Conservation (phyloP, 2,888 invertebrate species). For the Rapana venosa region DNA sequence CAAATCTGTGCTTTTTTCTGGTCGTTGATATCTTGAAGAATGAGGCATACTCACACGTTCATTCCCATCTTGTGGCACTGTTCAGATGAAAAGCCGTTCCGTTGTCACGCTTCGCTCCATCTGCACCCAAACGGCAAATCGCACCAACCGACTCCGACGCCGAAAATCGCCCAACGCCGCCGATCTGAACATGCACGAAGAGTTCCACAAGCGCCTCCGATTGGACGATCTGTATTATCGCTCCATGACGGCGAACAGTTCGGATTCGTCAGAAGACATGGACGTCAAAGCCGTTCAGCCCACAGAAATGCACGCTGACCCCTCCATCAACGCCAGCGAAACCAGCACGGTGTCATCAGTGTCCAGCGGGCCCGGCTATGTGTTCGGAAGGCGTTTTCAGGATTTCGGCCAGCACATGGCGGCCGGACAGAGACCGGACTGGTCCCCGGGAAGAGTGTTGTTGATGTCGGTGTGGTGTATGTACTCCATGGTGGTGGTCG, state of each 20-base stretch:
- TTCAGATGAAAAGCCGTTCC: constrained; percentile 38
- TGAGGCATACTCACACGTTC: too few species aligned
- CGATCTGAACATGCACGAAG: constrained; percentile 39
- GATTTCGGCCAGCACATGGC: constrained; percentile 40
- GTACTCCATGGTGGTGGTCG: constrained; percentile 55
- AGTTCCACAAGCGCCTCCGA: constrained; percentile 43
- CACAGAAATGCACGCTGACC: background rate
- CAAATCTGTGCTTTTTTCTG: too few species aligned
- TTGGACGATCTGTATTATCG: constrained; percentile 42
- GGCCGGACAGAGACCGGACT: background rate
- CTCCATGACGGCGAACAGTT: constrained; percentile 40
- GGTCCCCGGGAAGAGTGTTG: constrained; percentile 43
- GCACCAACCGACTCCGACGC: background rate
- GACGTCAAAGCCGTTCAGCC: constrained; percentile 20
- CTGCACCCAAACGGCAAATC: constrained; percentile 47
- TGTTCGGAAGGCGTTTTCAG: constrained; percentile 25
- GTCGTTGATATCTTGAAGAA: too few species aligned
- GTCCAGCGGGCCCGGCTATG: constrained; percentile 27
- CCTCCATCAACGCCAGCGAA: constrained; percentile 40
- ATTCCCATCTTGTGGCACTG: too few species aligned
- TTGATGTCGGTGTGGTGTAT: constrained; percentile 58
- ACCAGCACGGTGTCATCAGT: constrained; percentile 44
- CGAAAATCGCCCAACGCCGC: constrained; percentile 4
- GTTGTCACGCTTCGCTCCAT: constrained; percentile 43
- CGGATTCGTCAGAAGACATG: constrained; percentile 49